These are phyloP conservation scores for Trachythela sp. DNA, from an alignment of 64 coral and sea anemone genomes.

Conservation along the genomic window DNA sequence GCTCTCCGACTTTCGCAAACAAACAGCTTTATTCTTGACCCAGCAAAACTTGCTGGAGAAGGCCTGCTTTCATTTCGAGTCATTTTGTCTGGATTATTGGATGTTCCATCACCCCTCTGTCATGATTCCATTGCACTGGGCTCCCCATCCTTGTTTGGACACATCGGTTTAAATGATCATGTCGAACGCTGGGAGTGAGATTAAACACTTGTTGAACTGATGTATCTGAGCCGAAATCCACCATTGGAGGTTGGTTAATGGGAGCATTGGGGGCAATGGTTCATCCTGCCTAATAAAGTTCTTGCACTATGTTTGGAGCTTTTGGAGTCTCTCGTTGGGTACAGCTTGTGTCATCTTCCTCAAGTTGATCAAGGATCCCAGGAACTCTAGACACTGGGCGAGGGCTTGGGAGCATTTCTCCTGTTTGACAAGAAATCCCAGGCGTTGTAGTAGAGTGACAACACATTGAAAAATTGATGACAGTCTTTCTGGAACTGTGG, in stretches of 20 bases:
- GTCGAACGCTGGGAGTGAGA: neutral
- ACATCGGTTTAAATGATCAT: conserved; percentile 31
- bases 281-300: neutral
- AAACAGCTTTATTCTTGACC: too few species aligned
- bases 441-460: too few species aligned
- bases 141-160: conserved; percentile 44
- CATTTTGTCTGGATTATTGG: conserved; percentile 18
- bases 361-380: too few species aligned
- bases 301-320: neutral
- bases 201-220: conserved; percentile 11
- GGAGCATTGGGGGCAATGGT: neutral
- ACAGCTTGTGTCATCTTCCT: too few species aligned
- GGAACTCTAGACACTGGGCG: too few species aligned
- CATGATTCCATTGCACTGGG: conserved; percentile 29
- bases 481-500: too few species aligned
- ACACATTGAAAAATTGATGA: too few species aligned
- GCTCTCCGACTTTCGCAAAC: too few species aligned
- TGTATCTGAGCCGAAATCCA: neutral
- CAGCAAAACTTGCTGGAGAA: too few species aligned
- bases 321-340: neutral
- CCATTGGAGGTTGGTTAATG: conserved; percentile 30
- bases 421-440: too few species aligned
- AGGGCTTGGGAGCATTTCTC: too few species aligned
- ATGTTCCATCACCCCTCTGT: conserved; percentile 33
- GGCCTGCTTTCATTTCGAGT: too few species aligned